phyloP scores from a whole-genome alignment of 2,888 invertebrate species.

The Prionchulus punctatus region DNA sequence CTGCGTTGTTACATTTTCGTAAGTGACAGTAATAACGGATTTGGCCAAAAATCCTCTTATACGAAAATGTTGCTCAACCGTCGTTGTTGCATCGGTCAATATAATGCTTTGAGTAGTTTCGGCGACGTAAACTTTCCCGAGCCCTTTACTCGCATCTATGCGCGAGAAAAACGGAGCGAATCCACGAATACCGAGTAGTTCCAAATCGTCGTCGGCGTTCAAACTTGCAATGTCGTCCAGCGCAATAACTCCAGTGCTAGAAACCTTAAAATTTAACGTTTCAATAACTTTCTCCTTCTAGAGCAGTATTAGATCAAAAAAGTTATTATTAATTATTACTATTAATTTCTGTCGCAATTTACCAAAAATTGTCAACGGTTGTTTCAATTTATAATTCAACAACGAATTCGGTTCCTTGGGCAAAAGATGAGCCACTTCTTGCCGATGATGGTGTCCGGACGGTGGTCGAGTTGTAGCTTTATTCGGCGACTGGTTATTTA shows the following conservation, averaged over 20 bases:
- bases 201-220: slow-evolving; percentile 16
- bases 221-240: slow-evolving; percentile 17
- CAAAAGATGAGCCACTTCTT: slow-evolving; percentile 12
- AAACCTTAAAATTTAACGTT: slow-evolving; percentile 17
- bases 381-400: slow-evolving; percentile 20
- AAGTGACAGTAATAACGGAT: slow-evolving; percentile 5
- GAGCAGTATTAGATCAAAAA: not conserved
- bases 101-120: slow-evolving; percentile 14
- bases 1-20: slow-evolving; percentile 7
- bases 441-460: too few relatives aligned
- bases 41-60: slow-evolving; percentile 14
- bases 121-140: slow-evolving; percentile 15
- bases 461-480: too few relatives aligned
- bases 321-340: not conserved
- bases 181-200: slow-evolving; percentile 21
- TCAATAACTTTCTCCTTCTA: not conserved
- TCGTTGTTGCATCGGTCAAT: slow-evolving; percentile 17
- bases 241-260: slow-evolving; percentile 23
- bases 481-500: too few relatives aligned
- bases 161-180: slow-evolving; percentile 28
- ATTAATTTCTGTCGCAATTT: slow-evolving; percentile 16
- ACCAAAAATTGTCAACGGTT: slow-evolving; percentile 25
- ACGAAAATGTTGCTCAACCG: slow-evolving; percentile 13
- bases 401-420: slow-evolving; percentile 19
- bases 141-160: slow-evolving; percentile 15